Conservation (phyloP, 2,113 vertebrate genomes). For the Fregetta grallaria region DNA sequence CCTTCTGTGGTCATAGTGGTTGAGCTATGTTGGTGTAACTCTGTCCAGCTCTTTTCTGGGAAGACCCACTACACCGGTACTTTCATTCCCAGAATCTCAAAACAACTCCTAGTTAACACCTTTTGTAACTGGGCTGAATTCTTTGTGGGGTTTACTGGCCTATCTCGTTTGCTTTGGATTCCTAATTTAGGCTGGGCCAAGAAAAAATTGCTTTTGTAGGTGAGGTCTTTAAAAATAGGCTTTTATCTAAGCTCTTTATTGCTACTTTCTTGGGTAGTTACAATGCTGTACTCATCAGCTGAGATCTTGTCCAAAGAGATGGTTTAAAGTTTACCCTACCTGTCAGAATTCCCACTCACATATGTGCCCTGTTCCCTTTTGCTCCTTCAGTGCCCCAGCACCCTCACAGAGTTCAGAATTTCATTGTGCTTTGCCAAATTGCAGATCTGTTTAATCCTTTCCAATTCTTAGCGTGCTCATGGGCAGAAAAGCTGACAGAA, state of each 20-base stretch:
- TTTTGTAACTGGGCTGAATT: neutral
- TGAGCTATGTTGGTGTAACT: neutral
- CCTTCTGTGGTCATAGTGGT: neutral
- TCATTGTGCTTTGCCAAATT: neutral
- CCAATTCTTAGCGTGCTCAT: neutral
- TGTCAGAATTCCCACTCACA: constrained; percentile 7
- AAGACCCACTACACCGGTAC: neutral
- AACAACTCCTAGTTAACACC: neutral
- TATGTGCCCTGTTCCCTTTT: neutral
- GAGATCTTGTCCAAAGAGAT: neutral
- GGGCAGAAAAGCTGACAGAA: constrained; percentile 45
- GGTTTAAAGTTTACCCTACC: neutral
- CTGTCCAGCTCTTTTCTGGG: neutral
- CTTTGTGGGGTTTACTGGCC: neutral
- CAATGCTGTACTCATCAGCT: neutral
- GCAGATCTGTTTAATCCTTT: constrained; percentile 46
- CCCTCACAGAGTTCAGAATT: constrained; percentile 5
- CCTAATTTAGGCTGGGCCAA: neutral
- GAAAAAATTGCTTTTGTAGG: neutral
- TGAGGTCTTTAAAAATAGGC: neutral
- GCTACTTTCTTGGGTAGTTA: neutral
- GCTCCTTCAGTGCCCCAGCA: neutral
- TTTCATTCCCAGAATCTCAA: neutral
- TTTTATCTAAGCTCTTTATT: neutral
- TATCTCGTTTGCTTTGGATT: neutral